Base-by-base conservation (phyloP, 2,797 vertebrate species). In the Limosa lapponica region DNA sequence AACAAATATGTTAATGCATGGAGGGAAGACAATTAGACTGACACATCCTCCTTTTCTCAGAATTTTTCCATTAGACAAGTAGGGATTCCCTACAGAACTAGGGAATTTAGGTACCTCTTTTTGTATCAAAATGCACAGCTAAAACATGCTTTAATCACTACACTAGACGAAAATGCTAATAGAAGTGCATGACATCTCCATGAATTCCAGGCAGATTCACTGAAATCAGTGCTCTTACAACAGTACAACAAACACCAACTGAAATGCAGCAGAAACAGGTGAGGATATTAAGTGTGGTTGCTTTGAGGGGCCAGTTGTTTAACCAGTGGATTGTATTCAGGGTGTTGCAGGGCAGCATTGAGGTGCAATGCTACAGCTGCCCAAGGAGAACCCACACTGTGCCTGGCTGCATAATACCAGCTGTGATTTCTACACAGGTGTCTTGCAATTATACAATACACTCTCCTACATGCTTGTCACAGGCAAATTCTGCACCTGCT, bases 1-100 rank as follows among this genome's bases (percentile, higher is more conserved):
- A 93, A 95, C 58, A 93, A 97, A 97, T 85, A 96, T 6, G 49
- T 81, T 75, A 93, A 90, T 52, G 36, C 49, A 83, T 32, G 44
- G 65, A 84, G 59, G 48, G 82, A 69, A 72, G 85, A 96, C 46
- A 27, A 96, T 96, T 78, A 97, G 74, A 93, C 41, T 64, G 64
- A 74, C 28, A 52, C 39, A 39, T 55, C 59, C 46, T 78, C 70
- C 41, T 95, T 92, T 93, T 82, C 81, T 90, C 73, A 87, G 75
- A 87, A 93, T 70, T 66, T 82, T 90, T 74, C 77, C 44, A 11
- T 16, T 65, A 66, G 20, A 36, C 75, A 83, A 93, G 65, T 24
- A 64, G 11, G 16, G 37, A 90, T 78, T 90, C 70, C 49, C 46
- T 84, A n/a, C 44, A 54, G 41, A 58, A 89, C 27, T 6, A 84